Percentiles rank a stretch among this genome's conserved stretches.
Conservation (phyloP, 2,888 invertebrate genomes). For the Drosophila meridionalis region DNA sequence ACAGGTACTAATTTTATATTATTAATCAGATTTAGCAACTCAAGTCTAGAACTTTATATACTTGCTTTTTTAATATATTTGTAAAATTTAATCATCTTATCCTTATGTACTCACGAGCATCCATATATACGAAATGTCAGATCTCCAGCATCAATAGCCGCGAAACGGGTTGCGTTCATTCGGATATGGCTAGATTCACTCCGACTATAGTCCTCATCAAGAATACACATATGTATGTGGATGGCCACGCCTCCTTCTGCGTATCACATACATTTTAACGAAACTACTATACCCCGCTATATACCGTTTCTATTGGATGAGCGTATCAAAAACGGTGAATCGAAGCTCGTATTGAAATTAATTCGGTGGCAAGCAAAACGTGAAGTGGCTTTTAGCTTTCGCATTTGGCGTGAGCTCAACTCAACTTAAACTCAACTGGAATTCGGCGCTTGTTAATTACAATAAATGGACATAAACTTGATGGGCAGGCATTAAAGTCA, state of each 20-base stretch:
- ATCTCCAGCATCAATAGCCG: no score
- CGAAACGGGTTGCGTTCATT: no score
- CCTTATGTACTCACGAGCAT: no score
- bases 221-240: not conserved
- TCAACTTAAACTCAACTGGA: conserved; percentile 17
- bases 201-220: no score
- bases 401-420: conserved; percentile 34
- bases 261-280: not conserved
- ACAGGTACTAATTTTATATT: no score
- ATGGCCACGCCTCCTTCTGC: not conserved
- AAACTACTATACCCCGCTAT: not conserved
- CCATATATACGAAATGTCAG: no score
- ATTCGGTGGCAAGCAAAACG: conserved; percentile 30
- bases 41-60: no score
- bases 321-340: not conserved
- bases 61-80: no score
- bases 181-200: no score
- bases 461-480: conserved; percentile 45
- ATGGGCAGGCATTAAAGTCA: conserved; percentile 21
- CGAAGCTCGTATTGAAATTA: conserved; percentile 28
- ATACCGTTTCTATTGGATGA: not conserved
- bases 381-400: conserved; percentile 24
- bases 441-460: conserved; percentile 46
- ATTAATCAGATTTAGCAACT: no score
- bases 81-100: no score